A percentile compares a stretch with the other conserved stretches of the same genome.
Conservation (phyloP, 2,113 vertebrate species). For the Scartelaos histophorus region DNA sequence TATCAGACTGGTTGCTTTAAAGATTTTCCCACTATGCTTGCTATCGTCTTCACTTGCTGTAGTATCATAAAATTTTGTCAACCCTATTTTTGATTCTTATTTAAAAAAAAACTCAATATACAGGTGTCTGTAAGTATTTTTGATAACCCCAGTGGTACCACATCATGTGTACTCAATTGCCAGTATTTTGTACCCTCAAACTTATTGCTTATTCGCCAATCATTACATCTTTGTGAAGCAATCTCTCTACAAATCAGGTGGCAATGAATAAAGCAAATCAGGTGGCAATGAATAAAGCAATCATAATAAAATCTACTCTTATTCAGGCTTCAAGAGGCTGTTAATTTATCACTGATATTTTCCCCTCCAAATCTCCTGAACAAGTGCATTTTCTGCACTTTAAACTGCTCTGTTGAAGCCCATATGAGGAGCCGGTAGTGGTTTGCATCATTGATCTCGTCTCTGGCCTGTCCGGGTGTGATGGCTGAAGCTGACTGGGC, state of each 20-base stretch:
- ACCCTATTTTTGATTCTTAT: too few relatives aligned
- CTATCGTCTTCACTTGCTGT: too few relatives aligned
- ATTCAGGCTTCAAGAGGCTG: background rate
- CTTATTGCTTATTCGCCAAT: background rate
- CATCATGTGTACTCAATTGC: too few relatives aligned
- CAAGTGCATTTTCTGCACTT: background rate
- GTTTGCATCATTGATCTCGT: background rate
- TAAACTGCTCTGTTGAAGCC: background rate
- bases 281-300: background rate
- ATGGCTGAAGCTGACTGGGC: conserved; percentile 11
- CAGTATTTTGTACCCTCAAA: too few relatives aligned
- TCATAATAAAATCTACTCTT: background rate
- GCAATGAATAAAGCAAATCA: too few relatives aligned
- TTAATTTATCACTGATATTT: background rate
- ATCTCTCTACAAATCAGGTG: too few relatives aligned
- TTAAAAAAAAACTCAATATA: too few relatives aligned
- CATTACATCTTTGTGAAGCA: background rate
- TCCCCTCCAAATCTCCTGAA: background rate
- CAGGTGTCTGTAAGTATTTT: too few relatives aligned
- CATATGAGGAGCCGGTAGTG: background rate
- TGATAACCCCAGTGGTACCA: too few relatives aligned
- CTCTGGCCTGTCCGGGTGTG: background rate
- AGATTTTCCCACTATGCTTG: too few relatives aligned
- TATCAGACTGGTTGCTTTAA: too few relatives aligned
- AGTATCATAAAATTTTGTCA: too few relatives aligned